Percentiles rank a stretch among this genome's conserved stretches.
Conservation (phyloP, 2,888 invertebrate genomes). For the Ectemnius continuus region DNA sequence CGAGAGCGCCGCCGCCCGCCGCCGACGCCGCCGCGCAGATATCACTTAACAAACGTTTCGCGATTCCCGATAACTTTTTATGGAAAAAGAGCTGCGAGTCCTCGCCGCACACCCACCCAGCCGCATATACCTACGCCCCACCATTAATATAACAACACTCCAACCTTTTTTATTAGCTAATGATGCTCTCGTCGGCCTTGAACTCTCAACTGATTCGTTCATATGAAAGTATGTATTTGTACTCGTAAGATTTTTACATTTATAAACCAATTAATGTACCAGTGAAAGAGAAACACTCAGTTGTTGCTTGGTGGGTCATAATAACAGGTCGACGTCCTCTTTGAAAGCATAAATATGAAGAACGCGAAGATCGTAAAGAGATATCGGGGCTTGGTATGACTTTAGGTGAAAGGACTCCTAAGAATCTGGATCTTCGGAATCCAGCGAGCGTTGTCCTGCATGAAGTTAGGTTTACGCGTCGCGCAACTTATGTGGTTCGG, state of each 20-base stretch:
- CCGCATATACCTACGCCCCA: slow-evolving; percentile 1
- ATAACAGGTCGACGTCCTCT: too few relatives aligned
- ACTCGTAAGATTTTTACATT: too few relatives aligned
- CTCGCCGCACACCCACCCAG: slow-evolving; percentile 25
- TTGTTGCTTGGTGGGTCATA: too few relatives aligned
- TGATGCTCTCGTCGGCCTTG: slow-evolving; percentile 39
- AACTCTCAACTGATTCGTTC: too few relatives aligned
- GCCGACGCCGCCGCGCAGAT: too few relatives aligned
- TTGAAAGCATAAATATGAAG: too few relatives aligned
- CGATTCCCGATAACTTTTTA: slow-evolving; percentile 48
- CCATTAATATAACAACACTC: slow-evolving; percentile 48
- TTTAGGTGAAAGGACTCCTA: slow-evolving; percentile 24
- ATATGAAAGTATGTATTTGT: too few relatives aligned
- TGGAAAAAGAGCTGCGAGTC: slow-evolving; percentile 37
- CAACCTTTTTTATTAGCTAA: slow-evolving; percentile 46
- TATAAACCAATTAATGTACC: too few relatives aligned
- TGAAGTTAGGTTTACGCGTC: slow-evolving; percentile 55
- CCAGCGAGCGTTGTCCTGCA: slow-evolving; percentile 23
- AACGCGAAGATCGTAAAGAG: slow-evolving; percentile 70
- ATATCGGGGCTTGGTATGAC: slow-evolving; percentile 41
- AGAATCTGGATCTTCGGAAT: slow-evolving; percentile 8
- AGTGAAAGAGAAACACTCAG: too few relatives aligned
- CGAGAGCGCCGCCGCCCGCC: too few relatives aligned
- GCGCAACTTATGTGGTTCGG: slow-evolving; percentile 67
- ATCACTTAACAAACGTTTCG: slow-evolving; percentile 57